Evolutionary conservation across 2,113 vertebrate genomes (phyloP).

Genomic region (Mobula hypostoma): DNA sequence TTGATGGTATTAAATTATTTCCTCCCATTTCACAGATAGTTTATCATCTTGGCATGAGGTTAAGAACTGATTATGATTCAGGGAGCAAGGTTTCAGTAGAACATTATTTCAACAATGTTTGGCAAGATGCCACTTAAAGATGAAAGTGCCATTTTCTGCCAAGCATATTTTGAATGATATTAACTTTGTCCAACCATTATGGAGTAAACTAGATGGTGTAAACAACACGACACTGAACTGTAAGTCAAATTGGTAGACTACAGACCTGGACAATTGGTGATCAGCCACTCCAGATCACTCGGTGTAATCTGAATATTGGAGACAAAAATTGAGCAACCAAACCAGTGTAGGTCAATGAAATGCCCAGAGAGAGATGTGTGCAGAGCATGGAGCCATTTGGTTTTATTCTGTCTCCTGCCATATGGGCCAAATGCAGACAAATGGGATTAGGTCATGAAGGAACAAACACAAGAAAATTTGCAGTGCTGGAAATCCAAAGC

Average conservation of each 20-base stretch:
- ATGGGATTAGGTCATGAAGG: too few relatives aligned
- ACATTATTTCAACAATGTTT: neutral
- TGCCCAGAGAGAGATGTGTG: too few relatives aligned
- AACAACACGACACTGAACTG: too few relatives aligned
- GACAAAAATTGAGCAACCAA: neutral
- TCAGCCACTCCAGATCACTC: too few relatives aligned
- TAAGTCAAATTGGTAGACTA: too few relatives aligned
- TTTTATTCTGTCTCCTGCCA: neutral
- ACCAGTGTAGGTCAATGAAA: neutral
- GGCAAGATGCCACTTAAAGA: neutral
- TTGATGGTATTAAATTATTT: neutral
- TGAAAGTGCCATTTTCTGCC: neutral
- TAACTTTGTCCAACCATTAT: neutral
- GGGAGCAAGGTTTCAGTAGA: neutral
- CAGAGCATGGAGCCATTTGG: neutral
- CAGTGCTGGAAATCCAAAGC: too few relatives aligned
- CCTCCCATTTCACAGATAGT: neutral
- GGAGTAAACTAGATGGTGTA: neutral
- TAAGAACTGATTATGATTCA: neutral
- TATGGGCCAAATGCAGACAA: too few relatives aligned
- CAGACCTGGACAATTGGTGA: too few relatives aligned
- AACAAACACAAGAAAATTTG: too few relatives aligned
- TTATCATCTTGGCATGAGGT: neutral
- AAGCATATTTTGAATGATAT: neutral
- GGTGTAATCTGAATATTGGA: neutral